These are phyloP conservation scores for Empidonax traillii DNA, from an alignment of 2,113 vertebrate genomes.

Conservation along the genomic window DNA sequence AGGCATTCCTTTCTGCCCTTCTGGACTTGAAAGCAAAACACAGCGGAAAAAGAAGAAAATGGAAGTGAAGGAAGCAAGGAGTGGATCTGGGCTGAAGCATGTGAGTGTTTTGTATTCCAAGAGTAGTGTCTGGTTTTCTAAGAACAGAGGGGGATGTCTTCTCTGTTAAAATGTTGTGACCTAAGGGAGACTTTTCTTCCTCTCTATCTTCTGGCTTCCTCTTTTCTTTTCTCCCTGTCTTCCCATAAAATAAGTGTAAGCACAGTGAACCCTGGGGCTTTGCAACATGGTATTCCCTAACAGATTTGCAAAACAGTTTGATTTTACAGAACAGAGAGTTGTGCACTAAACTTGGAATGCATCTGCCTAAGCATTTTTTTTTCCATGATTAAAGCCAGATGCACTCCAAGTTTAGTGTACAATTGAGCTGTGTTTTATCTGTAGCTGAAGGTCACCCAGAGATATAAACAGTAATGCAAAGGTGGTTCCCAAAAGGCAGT, in stretches of 20 bases:
- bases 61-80: conserved; percentile 23
- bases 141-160: neutral
- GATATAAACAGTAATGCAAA: neutral
- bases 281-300: neutral
- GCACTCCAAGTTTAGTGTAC: neutral
- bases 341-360: neutral
- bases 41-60: conserved; percentile 31
- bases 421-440: neutral
- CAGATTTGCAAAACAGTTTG: neutral
- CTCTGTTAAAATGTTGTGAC: neutral
- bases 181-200: neutral
- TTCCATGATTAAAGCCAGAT: neutral
- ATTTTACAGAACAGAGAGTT: neutral
- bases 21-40: neutral
- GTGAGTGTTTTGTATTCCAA: conserved; percentile 42
- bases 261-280: neutral
- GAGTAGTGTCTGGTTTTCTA: neutral
- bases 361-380: neutral
- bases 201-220: neutral
- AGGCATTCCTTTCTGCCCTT: conserved; percentile 14
- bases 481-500: neutral
- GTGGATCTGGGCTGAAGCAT: neutral
- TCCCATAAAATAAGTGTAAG: neutral
- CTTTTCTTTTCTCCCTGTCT: neutral
- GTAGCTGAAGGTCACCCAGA: neutral